phyloP scores from a whole-genome alignment of 2,113 vertebrate species.

The Cololabis saira region DNA sequence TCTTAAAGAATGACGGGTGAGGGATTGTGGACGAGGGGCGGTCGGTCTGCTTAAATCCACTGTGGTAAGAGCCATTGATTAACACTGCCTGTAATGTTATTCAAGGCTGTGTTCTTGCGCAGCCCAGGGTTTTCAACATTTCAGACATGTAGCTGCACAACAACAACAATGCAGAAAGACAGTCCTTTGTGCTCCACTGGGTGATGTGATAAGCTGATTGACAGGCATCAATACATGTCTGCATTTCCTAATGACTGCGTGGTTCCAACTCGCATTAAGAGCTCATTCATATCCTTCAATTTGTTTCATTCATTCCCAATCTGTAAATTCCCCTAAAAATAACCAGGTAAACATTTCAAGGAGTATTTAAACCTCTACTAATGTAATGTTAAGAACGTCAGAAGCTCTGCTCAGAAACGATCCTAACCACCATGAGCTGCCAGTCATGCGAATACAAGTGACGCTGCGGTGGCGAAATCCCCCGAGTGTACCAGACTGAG shows the following conservation, averaged over 20 bases:
- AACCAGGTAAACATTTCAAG: conserved; percentile 2
- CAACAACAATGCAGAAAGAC: conserved; percentile 5
- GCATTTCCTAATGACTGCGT: conserved; percentile 22
- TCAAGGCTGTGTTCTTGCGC: conserved; percentile 33
- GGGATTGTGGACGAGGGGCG: conserved; percentile 65
- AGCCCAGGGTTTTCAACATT: conserved; percentile 7
- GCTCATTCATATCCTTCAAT: conserved; percentile 12
- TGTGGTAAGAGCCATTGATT: conserved; percentile 67
- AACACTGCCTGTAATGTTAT: conserved; percentile 57
- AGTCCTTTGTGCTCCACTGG: conserved; percentile 22
- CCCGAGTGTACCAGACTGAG: background rate
- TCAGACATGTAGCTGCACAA: conserved; percentile 20
- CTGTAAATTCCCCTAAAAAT: background rate
- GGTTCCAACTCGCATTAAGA: background rate
- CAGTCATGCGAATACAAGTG: no score
- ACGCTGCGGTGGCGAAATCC: background rate
- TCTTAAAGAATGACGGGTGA: conserved; percentile 68
- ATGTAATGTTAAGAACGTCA: background rate
- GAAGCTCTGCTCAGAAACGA: background rate
- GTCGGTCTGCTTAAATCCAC: conserved; percentile 58
- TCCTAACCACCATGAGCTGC: background rate
- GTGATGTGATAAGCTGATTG: conserved; percentile 38
- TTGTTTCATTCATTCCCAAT: background rate
- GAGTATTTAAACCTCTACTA: background rate
- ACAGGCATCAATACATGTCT: conserved; percentile 46